Evolutionary conservation across 2,113 vertebrate genomes (phyloP).

Genomic region (Nycticryphes semicollaris): DNA sequence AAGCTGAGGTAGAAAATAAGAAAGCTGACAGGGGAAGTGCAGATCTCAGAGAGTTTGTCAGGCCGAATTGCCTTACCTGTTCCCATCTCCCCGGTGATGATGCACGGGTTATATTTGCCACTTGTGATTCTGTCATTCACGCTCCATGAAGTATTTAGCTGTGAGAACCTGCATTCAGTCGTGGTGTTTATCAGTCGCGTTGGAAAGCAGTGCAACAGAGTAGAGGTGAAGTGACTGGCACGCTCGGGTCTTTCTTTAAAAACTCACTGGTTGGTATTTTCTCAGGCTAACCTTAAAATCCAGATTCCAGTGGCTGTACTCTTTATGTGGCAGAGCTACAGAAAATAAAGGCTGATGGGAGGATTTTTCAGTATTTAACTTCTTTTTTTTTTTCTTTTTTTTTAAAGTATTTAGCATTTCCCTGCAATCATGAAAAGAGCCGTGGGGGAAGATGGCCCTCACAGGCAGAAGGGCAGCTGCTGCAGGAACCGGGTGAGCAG

Average conservation of each 20-base stretch:
- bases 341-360: background rate
- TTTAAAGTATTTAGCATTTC: background rate
- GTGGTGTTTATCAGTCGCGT: background rate
- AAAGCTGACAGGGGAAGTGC: background rate
- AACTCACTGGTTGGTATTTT: background rate
- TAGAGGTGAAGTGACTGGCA: background rate
- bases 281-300: background rate
- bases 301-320: background rate
- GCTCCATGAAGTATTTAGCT: background rate
- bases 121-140: background rate
- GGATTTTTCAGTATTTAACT: background rate
- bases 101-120: background rate
- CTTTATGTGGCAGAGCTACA: background rate
- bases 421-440: background rate
- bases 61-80: constrained; percentile 19
- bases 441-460: background rate
- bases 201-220: background rate
- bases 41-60: background rate
- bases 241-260: background rate
- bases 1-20: background rate
- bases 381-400: too few relatives aligned
- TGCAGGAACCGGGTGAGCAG: accelerated
- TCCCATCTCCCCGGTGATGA: background rate
- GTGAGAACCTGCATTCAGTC: background rate
- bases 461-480: background rate